Evolutionary conservation across 2,797 vertebrate genomes (phyloP), one percentile per base, ranked within the genome.

Genomic region (Fundulus diaphanus): DNA sequence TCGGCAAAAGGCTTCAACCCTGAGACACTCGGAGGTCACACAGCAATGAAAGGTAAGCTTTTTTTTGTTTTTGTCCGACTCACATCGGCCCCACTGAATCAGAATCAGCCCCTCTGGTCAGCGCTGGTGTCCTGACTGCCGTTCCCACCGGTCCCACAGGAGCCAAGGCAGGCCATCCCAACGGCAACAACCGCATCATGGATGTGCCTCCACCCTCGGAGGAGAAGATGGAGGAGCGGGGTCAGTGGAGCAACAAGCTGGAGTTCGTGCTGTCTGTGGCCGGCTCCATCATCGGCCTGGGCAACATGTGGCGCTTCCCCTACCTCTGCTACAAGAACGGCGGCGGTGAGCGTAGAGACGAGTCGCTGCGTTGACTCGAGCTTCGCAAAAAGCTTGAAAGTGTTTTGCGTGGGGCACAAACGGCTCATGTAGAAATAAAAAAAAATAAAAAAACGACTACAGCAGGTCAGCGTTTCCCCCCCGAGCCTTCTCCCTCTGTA

Each of bases 251-350:
- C 92, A 99, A 97, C 93, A 99, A 99, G 89, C 51, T 96, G 77
- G 98, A 99, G 90, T 99, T 98, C 0, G 78, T 99, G 44, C 89
- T 98, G 66, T 97, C 97, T 0, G 97, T 98, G 13, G 97, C 97
- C 0, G 97, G 98, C 66, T 97, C 97, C 90, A 99, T 98, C 87
- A 95, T 99, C 0, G 98, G 97, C 61, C 92, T 99, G 83, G 98
- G 97, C 44, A 99, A 99, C 1, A 96, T 98, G 90, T 99, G 97
- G 98, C 94, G 97, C 76, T 99, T 99, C 90, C 97, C 97, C 7
- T 98, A 99, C 87, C 96, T 99, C 74, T 99, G 97, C 94, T 99
- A 98, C 94, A 99, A 97, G 92, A 99, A 99, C 0, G 97, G 97
- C 22, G 97, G 97, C 95, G 97, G 97, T 98, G 87, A 96, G 96